Conservation (phyloP, 2,888 invertebrate genomes). For the Eucriotettix oculatus region DNA sequence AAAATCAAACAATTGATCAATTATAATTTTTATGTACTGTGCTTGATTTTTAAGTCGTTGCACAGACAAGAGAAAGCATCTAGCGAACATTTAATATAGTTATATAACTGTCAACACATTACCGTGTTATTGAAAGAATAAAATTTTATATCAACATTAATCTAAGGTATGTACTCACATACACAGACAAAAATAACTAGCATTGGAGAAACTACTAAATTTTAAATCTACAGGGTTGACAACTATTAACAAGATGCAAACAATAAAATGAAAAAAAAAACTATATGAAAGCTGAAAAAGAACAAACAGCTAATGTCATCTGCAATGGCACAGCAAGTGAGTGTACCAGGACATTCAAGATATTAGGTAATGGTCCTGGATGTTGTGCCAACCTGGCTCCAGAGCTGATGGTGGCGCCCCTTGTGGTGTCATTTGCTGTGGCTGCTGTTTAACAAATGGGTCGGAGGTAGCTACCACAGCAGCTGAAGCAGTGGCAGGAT, state of each 20-base stretch:
- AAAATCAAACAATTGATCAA: too few species aligned
- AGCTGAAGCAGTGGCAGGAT: slow-evolving; percentile 9
- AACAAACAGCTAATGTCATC: background rate
- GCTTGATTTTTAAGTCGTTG: too few species aligned
- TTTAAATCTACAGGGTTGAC: too few species aligned
- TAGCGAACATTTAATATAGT: too few species aligned
- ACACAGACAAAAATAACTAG: too few species aligned
- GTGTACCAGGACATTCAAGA: slow-evolving; percentile 22
- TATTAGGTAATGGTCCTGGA: slow-evolving; percentile 37
- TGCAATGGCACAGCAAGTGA: background rate
- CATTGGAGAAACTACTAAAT: too few species aligned
- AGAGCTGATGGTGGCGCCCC: slow-evolving; percentile 1
- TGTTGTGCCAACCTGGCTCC: slow-evolving; percentile 33
- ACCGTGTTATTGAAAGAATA: too few species aligned
- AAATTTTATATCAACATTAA: too few species aligned
- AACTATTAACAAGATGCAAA: background rate
- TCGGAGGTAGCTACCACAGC: background rate
- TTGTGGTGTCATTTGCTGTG: background rate
- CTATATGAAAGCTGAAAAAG: background rate
- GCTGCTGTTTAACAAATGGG: background rate
- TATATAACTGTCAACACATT: too few species aligned
- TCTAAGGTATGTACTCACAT: too few species aligned
- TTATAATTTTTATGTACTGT: too few species aligned
- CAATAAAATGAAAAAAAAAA: background rate
- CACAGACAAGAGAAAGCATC: too few species aligned